phyloP scores from a whole-genome alignment of 1,140 invertebrate species.

The Drosophila arizonae region DNA sequence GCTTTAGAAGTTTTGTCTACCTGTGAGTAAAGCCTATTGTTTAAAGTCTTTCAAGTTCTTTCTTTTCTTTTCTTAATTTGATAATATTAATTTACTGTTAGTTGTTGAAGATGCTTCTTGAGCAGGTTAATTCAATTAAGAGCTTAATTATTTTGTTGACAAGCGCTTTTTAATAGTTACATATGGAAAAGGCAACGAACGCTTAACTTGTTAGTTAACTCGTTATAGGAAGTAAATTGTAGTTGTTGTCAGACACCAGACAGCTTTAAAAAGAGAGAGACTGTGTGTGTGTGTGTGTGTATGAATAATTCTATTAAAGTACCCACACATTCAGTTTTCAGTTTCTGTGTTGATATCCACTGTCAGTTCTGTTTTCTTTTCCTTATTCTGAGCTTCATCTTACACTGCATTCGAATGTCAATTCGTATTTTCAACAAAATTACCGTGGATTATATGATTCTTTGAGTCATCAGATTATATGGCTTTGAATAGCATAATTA shows the following conservation, averaged over 20 bases:
- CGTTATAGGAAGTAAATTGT: conserved; percentile 8
- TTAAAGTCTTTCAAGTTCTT: no score
- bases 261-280: no score
- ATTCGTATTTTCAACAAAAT: not conserved
- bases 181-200: conserved; percentile 47
- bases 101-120: no score
- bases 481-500: not conserved
- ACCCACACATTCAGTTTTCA: not conserved
- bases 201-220: conserved; percentile 12
- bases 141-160: conserved; percentile 66
- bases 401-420: not conserved
- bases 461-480: no score
- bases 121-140: conserved; percentile 57
- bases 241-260: not conserved
- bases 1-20: no score
- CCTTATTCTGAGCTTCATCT: not conserved
- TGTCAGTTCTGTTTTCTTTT: not conserved
- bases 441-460: not conserved
- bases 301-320: not conserved
- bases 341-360: not conserved
- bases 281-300: not conserved
- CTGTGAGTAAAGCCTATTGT: no score
- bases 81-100: no score
- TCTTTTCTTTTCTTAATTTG: no score
- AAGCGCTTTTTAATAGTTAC: conserved; percentile 1